These are phyloP conservation scores for Boulengerochromis microlepis DNA, from an alignment of 2,113 vertebrate genomes.

Conservation along the genomic window DNA sequence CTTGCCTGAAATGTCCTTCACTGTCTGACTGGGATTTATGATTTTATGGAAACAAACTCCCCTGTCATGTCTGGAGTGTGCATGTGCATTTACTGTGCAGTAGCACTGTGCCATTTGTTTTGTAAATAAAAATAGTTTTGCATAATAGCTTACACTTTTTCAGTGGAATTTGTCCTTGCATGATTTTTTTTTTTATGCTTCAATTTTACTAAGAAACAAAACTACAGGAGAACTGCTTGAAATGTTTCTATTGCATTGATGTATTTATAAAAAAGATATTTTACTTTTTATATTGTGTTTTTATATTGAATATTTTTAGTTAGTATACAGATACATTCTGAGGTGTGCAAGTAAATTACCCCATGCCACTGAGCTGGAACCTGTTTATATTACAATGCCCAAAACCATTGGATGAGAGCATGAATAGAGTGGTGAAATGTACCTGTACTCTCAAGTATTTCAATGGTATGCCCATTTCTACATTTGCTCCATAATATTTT, in stretches of 20 bases:
- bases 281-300: background rate
- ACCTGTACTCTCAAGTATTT: background rate
- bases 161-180: background rate
- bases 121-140: slow-evolving; percentile 99
- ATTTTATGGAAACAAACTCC: slow-evolving; percentile 75
- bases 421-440: background rate
- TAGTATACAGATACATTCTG: fast-evolving
- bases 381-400: background rate
- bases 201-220: background rate
- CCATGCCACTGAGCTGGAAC: background rate
- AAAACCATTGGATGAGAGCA: background rate
- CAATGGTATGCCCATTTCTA: background rate
- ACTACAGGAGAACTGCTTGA: background rate
- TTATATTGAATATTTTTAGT: background rate
- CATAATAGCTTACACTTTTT: slow-evolving; percentile 71
- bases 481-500: background rate
- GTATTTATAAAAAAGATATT: background rate
- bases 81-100: slow-evolving; percentile 86
- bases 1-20: slow-evolving; percentile 74
- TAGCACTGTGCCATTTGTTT: slow-evolving; percentile 91
- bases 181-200: background rate
- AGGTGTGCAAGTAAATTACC: background rate
- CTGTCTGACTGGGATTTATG: slow-evolving; percentile 74
- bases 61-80: slow-evolving; percentile 80
- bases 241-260: background rate